phyloP scores from a whole-genome alignment of 2,888 invertebrate species.

The Eupithecia insigniata region DNA sequence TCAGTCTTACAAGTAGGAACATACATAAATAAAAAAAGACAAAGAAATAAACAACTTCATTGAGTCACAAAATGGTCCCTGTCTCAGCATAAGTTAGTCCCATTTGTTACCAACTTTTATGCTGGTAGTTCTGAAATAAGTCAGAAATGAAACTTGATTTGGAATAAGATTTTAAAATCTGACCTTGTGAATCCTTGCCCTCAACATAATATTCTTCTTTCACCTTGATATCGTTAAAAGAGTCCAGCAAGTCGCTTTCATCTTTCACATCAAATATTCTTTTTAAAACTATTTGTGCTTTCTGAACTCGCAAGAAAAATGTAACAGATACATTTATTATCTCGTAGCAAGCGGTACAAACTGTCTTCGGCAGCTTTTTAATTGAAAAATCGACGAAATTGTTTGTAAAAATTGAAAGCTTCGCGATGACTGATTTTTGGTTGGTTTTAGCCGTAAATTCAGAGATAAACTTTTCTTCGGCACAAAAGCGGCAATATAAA shows the following conservation, averaged over 20 bases:
- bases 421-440: not conserved
- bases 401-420: not conserved
- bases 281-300: constrained; percentile 23
- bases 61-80: too few relatives aligned
- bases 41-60: too few relatives aligned
- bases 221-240: not conserved
- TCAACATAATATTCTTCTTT: not conserved
- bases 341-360: constrained; percentile 23
- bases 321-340: constrained; percentile 16
- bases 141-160: not conserved
- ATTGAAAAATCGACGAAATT: constrained; percentile 29
- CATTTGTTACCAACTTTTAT: too few relatives aligned
- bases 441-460: not conserved
- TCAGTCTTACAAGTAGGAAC: too few relatives aligned
- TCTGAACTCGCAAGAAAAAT: constrained; percentile 25
- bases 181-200: not conserved
- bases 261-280: not conserved
- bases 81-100: too few relatives aligned
- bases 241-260: not conserved
- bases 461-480: not conserved
- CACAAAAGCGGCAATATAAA: constrained; percentile 3
- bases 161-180: not conserved
- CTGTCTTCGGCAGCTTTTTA: constrained; percentile 25
- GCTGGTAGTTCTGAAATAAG: not conserved
- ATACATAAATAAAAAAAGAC: too few relatives aligned